Evolutionary conservation across 2,888 invertebrate genomes (phyloP).

Genomic region (Nipponacmea schrenckii): DNA sequence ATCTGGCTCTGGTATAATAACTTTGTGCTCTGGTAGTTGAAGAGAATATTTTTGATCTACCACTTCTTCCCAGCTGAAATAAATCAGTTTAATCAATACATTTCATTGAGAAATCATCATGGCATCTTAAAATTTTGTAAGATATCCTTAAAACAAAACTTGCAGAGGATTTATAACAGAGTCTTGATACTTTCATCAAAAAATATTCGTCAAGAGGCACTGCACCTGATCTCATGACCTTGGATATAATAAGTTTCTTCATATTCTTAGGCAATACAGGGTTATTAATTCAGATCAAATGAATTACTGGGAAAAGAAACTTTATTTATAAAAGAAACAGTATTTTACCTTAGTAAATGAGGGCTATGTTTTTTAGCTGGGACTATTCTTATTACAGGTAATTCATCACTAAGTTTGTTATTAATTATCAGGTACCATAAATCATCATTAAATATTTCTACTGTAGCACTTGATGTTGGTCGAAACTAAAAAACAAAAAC

Average conservation of each 20-base stretch:
- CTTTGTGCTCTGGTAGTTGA: conserved; percentile 43
- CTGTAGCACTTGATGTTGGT: conserved; percentile 31
- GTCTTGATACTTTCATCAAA: not conserved
- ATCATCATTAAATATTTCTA: conserved; percentile 39
- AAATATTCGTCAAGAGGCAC: not conserved
- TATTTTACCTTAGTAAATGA: conserved; percentile 16
- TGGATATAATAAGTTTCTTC: too few relatives aligned
- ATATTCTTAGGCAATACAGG: too few relatives aligned
- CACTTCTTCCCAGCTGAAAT: conserved; percentile 59
- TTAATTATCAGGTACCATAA: conserved; percentile 56
- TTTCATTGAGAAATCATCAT: not conserved
- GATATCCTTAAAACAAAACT: too few relatives aligned
- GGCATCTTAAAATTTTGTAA: too few relatives aligned
- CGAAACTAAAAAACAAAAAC: conserved; percentile 38
- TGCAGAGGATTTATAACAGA: too few relatives aligned
- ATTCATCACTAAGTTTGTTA: conserved; percentile 51
- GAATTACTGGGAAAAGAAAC: too few relatives aligned
- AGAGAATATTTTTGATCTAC: conserved; percentile 57
- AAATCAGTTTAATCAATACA: conserved; percentile 1
- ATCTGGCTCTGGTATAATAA: conserved; percentile 44
- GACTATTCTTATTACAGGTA: conserved; percentile 41
- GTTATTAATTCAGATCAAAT: too few relatives aligned
- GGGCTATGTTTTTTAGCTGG: conserved; percentile 11
- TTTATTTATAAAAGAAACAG: too few relatives aligned
- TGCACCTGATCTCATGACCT: not conserved